phyloP scores from a whole-genome alignment of 2,113 vertebrate species.

The Rhagologus leucostigma region DNA sequence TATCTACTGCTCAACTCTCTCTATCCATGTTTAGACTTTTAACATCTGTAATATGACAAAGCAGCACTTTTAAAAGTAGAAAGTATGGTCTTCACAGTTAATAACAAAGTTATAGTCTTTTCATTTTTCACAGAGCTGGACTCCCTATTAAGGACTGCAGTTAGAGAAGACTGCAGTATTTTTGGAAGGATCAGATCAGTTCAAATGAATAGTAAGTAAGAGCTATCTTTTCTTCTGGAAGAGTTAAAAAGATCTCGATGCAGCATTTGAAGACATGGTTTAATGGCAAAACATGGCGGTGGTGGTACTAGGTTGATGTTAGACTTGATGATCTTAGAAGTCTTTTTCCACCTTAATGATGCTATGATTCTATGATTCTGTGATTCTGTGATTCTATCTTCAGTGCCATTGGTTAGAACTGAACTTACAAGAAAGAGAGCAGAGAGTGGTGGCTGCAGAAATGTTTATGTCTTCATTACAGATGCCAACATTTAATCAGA shows the following conservation, averaged over 20 bases:
- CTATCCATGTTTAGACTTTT: background rate
- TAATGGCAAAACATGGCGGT: background rate
- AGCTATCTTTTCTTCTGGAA: background rate
- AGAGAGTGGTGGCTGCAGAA: background rate
- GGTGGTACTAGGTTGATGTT: background rate
- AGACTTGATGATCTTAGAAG: too few relatives aligned
- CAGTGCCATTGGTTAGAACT: background rate
- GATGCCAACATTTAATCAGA: background rate
- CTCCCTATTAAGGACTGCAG: background rate
- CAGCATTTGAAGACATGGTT: background rate
- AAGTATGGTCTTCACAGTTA: background rate
- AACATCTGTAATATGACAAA: background rate
- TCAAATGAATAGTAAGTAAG: background rate
- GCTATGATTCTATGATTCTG: rapidly evolving
- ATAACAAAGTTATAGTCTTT: background rate
- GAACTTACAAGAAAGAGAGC: background rate
- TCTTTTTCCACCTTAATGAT: background rate
- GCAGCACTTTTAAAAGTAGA: background rate
- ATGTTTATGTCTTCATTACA: background rate
- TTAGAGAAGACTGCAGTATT: background rate
- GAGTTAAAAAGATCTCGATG: background rate
- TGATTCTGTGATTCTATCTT: background rate
- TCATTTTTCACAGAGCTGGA: background rate
- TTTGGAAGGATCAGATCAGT: background rate
- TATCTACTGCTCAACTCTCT: background rate